Evolutionary conservation across 1,140 invertebrate species (phyloP).

Genomic region (Dryas iulia): DNA sequence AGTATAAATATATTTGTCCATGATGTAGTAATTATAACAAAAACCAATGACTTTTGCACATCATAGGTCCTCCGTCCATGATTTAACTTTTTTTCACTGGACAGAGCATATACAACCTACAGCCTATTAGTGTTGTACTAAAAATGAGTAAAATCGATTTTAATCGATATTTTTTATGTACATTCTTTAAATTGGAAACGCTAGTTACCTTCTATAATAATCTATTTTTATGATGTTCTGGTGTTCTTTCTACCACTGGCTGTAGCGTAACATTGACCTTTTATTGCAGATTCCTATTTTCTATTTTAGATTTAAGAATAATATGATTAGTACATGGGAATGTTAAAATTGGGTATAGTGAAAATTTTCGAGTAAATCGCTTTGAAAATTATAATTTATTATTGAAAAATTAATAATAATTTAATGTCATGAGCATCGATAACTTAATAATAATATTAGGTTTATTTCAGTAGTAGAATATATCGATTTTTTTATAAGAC

Average conservation of each 20-base stretch:
- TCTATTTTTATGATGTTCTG: background rate
- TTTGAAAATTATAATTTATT: constrained; percentile 39
- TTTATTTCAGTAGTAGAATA: background rate
- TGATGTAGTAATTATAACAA: background rate
- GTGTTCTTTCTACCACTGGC: background rate
- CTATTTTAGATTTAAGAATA: constrained; percentile 69
- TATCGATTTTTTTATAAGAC: constrained; percentile 10
- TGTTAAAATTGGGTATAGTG: constrained; percentile 11
- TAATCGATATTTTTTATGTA: too few species aligned
- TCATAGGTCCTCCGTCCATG: constrained; percentile 36
- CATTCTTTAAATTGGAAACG: background rate
- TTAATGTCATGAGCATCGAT: constrained; percentile 47
- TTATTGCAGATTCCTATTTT: constrained; percentile 79
- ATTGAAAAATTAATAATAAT: constrained; percentile 39
- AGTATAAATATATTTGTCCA: background rate
- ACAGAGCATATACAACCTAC: background rate
- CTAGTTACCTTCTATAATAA: background rate
- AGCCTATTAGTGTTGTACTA: background rate
- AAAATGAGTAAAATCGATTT: too few species aligned
- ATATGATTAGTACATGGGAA: constrained; percentile 28
- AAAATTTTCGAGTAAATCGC: constrained; percentile 2
- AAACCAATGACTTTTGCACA: constrained; percentile 2
- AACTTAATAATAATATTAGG: constrained; percentile 7
- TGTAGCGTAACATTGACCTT: constrained; percentile 38
- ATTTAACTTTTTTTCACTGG: background rate